Percentiles rank a stretch among this genome's conserved stretches.
phyloP scores from a whole-genome alignment of 53 echinoderm and acorn worm genomes.

The Stichopus horrens region DNA sequence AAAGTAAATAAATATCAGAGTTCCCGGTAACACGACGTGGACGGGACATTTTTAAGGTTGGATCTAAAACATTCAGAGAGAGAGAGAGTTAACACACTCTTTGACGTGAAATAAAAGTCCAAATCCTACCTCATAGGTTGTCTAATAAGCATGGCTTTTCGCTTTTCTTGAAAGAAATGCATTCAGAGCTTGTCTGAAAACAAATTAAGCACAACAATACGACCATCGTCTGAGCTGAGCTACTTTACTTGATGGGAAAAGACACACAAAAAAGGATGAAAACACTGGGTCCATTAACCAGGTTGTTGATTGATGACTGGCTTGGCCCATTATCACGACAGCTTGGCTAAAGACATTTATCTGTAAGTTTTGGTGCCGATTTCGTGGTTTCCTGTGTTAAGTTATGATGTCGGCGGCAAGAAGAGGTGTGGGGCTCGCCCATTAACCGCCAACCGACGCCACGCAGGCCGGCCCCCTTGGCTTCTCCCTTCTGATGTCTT shows the following conservation, averaged over 20 bases:
- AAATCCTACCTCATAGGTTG: no score
- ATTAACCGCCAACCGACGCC: conserved; percentile 28
- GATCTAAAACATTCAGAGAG: background rate
- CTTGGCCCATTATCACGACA: conserved; percentile 39
- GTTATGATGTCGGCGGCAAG: conserved; percentile 35
- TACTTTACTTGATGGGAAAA: conserved; percentile 47
- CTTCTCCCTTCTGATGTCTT: background rate
- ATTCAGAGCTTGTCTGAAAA: background rate
- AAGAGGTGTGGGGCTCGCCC: conserved; percentile 24
- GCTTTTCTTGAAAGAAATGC: no score
- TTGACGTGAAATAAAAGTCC: background rate
- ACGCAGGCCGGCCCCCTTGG: conserved; percentile 26
- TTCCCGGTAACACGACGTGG: background rate
- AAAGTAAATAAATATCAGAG: background rate
- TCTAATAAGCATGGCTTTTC: no score
- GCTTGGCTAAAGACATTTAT: conserved; percentile 32
- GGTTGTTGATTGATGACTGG: conserved; percentile 34
- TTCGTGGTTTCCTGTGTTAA: conserved; percentile 33
- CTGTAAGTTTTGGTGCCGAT: background rate
- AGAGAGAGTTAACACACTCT: background rate
- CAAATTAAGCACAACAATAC: background rate
- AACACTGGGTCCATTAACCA: conserved; percentile 41
- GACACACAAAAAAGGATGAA: conserved; percentile 32
- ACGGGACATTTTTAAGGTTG: background rate
- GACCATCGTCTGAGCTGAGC: background rate